Base-by-base conservation (phyloP, 2,113 vertebrate genomes). In the Nesogale talazaci region DNA sequence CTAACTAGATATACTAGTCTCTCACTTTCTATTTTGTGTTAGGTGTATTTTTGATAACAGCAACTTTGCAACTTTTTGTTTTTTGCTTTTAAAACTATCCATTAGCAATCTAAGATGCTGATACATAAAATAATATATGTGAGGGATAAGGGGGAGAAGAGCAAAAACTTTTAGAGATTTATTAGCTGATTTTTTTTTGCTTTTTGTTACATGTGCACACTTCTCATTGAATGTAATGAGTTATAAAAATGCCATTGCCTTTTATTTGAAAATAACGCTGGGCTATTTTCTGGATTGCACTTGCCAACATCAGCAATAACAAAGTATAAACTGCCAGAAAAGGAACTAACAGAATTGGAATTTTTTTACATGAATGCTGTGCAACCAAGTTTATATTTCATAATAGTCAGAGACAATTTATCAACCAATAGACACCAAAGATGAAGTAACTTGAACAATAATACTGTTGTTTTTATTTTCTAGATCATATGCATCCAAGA, bases 41-140 rank as follows among this genome's bases (percentile, higher is more conserved):
- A 42, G 36, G 23, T 86, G 1, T 52, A 23, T 42, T 92, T 90
- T 34, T 0, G 15, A 70, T 36, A 77, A 27, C 27, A 88, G 15
- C 7, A 79, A 11, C 8, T 82, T 57, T 38, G 16, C 1, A 77
- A 4, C 9, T 34, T 76, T 36, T 59, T 57, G 9, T 46, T 31
- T 72, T 52, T 15, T 19, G 1, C 2, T 6, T 59, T 2, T 31
- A 57, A 31, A 31, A 40, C 46, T 76, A 69, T 72, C 36, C 27
- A 34, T 70, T 89, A 38, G n/a, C 76, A 3, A 70, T 79, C 6
- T 86, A 89, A 83, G 14, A 76, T 84, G 25, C 3, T 76, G 19
- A 95, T 80, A 38, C 59, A 20, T 70, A 80, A 36, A 91, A 93
- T 65, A 83, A 81, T 67, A 36, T 42, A 20, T 80, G 3, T 76